These are phyloP conservation scores for Epinotia brunnichana DNA, from an alignment of 2,888 invertebrate genomes.

Conservation along the genomic window DNA sequence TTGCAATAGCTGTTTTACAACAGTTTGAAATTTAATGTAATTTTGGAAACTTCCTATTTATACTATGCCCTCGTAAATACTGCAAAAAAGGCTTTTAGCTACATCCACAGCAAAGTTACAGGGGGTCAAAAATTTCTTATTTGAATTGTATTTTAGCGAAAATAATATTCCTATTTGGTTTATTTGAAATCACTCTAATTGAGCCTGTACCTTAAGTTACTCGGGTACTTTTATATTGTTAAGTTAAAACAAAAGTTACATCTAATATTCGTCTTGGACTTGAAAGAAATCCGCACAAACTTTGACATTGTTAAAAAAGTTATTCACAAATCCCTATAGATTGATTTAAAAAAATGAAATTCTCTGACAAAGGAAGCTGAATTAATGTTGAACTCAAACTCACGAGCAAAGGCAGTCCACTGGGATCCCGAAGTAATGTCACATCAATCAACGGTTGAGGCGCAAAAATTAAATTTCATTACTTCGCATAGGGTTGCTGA, in stretches of 20 bases:
- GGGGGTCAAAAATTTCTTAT: too few species aligned
- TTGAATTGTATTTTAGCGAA: too few species aligned
- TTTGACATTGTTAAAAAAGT: conserved; percentile 36
- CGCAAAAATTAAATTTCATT: conserved; percentile 56
- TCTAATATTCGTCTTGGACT: neutral
- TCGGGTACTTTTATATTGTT: neutral
- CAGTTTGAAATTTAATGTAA: too few species aligned
- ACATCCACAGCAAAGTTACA: too few species aligned
- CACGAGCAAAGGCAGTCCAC: conserved; percentile 45
- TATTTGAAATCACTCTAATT: too few species aligned
- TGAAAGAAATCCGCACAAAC: conserved; percentile 5
- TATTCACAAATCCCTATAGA: conserved; percentile 30
- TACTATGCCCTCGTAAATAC: too few species aligned
- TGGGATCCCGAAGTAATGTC: conserved; percentile 51
- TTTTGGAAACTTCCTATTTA: too few species aligned
- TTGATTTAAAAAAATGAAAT: conserved; percentile 27
- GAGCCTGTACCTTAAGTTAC: too few species aligned
- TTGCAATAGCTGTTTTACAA: too few species aligned
- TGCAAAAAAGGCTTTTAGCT: too few species aligned
- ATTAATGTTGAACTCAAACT: conserved; percentile 44
- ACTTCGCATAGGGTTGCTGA: conserved; percentile 28
- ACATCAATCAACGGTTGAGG: conserved; percentile 61
- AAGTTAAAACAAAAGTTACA: neutral
- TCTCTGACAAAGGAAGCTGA: conserved; percentile 34
- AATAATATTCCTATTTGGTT: too few species aligned